Evolutionary conservation across 2,113 vertebrate genomes (phyloP), one percentile per base, ranked within the genome.

Genomic region (Pygoscelis antarcticus): DNA sequence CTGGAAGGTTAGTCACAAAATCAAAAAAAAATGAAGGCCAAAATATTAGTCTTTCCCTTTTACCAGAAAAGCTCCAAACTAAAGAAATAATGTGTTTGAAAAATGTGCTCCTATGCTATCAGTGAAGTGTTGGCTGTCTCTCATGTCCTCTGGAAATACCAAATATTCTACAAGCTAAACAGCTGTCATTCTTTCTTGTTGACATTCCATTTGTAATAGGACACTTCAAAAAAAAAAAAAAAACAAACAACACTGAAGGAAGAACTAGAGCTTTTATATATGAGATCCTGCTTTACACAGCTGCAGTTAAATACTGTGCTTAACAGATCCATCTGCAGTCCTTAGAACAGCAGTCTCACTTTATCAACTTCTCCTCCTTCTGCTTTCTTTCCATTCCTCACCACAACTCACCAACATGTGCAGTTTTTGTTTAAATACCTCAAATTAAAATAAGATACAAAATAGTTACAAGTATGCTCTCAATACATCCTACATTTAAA

Each of bases 21-120:
- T 3, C 4, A 25, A 23, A 83, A 80, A 16, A 16, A 16, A 47
- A 46, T 4, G 2, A 3, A 47, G 1, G 2, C 3, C 6, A 64
- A 64, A 75, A 23, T 65, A 78, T 22, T 40, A 16, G 2, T 46
- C 9, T 52, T 83, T 64, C 8, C 5, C 1, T 86, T 81, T 71
- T 44, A 47, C 6, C 7, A 62, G 13, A 65, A 78, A 70, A 81
- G 3, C 4, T 57, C 3, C 9, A 86, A 80, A 77, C 3, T 57
- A 61, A 72, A 47, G 8, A 7, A 69, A 77, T 27, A 46, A 46
- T 6, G 0, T 10, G 12, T 46, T 66, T 71, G 21, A 22, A 81
- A 91, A 74, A 61, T 46, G 3, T 29, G 3, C 1, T 62, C 6
- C 23, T 42, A 25, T 6, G 34, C 15, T 78, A 4, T 22, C 13